Conservation (phyloP, 2,888 invertebrate genomes). For the Aleiodes leptofemur region DNA sequence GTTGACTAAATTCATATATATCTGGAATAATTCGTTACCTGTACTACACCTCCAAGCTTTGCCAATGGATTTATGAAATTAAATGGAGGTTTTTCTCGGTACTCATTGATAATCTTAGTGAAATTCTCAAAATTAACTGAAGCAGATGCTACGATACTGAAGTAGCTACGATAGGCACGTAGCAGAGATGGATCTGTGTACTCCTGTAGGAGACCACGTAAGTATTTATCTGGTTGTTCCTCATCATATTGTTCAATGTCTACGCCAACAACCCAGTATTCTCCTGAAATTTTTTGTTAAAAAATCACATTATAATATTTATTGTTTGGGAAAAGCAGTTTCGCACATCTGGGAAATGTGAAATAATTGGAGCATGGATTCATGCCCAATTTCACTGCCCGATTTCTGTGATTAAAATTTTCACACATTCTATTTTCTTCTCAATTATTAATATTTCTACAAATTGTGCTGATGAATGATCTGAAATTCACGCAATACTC, state of each 20-base stretch:
- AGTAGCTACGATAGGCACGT: conserved; percentile 87
- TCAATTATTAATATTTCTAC: too few species aligned
- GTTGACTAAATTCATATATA: background rate
- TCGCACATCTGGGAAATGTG: too few species aligned
- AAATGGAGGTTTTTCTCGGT: conserved; percentile 91
- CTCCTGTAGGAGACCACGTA: conserved; percentile 83
- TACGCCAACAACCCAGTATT: conserved; percentile 95
- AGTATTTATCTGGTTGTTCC: conserved; percentile 86
- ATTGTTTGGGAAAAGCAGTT: too few species aligned
- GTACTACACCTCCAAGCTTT: conserved; percentile 80
- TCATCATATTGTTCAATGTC: conserved; percentile 92
- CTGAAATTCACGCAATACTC: too few species aligned
- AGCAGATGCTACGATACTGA: conserved; percentile 88
- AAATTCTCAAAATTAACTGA: conserved; percentile 85
- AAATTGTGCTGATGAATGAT: too few species aligned
- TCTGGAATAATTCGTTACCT: conserved; percentile 60
- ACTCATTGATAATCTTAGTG: conserved; percentile 85
- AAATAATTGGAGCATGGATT: too few species aligned
- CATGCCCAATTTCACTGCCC: too few species aligned
- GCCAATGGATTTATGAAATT: conserved; percentile 89
- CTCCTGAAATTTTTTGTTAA: conserved; percentile 78
- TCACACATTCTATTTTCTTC: too few species aligned
- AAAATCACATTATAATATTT: background rate
- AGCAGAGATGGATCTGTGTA: conserved; percentile 78
- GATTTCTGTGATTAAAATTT: too few species aligned